Percentiles rank a stretch among this genome's conserved stretches.
These are phyloP conservation scores for Scaptomyza polygonia DNA, from an alignment of 2,888 invertebrate species.

Conservation along the genomic window DNA sequence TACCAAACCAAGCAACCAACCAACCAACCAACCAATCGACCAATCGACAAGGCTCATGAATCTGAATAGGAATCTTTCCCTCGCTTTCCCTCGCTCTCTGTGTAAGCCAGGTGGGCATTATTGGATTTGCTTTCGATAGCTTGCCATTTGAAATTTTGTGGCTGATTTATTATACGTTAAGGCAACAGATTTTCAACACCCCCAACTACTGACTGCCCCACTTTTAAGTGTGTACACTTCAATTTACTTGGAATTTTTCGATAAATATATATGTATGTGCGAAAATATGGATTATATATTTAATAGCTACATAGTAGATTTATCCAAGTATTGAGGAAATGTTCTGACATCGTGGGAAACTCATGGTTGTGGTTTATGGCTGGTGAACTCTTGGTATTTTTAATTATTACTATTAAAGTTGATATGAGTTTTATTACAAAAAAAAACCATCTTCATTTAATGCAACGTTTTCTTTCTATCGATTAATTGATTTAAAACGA, in stretches of 20 bases:
- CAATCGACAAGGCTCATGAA: slow-evolving; percentile 51
- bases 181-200: slow-evolving; percentile 72
- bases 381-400: slow-evolving; percentile 4
- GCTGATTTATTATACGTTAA: slow-evolving; percentile 79
- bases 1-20: slow-evolving; percentile 10
- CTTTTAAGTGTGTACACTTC: slow-evolving; percentile 17
- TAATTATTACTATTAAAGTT: too few relatives aligned
- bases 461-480: too few relatives aligned
- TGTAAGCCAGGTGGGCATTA: neutral
- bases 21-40: slow-evolving; percentile 6
- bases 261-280: neutral
- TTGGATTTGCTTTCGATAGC: slow-evolving; percentile 3
- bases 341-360: slow-evolving; percentile 13
- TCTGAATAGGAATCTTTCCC: slow-evolving; percentile 38
- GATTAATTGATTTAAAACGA: too few relatives aligned
- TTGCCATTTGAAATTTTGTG: slow-evolving; percentile 60
- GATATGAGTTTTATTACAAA: too few relatives aligned
- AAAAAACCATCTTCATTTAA: too few relatives aligned
- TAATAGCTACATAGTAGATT: slow-evolving; percentile 8
- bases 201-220: slow-evolving; percentile 3
- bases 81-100: neutral
- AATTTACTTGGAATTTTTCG: slow-evolving; percentile 4
- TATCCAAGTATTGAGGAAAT: slow-evolving; percentile 29
- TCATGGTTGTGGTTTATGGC: neutral
- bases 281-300: neutral